Base-by-base conservation (phyloP, 1,140 invertebrate genomes). In the Aleiodes sp. region DNA sequence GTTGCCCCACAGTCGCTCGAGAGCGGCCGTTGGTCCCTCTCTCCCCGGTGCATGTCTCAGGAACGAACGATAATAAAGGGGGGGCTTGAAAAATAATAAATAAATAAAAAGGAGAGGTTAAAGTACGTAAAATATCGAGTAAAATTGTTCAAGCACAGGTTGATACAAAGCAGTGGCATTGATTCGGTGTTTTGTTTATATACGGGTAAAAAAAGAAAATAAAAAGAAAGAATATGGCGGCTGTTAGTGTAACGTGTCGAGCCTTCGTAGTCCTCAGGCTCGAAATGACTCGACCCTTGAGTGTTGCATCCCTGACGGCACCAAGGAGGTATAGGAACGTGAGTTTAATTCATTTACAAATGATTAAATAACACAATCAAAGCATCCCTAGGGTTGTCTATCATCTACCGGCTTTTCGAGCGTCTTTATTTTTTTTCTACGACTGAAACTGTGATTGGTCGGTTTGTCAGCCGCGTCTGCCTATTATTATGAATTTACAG, bases 271-370 rank as follows among this genome's bases (percentile, higher is more conserved):
- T 82, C 46, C 68, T 80, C n/a, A 76, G 78, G 60, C 77, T 78
- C 68, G 81, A 84, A 59, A 71, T 81, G 56, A 76, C 72, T 66
- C 80, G 81, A 70, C 75, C 79, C 46, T 64, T 84, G 56, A 75
- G 76, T 70, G 74, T 78, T 56, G 75, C 76, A 65, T 77, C 78
- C 66, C 68, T 81, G 56, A 67, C 76, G 16, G 69, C 77, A 14
- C 75, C 76, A 24, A 82, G 76, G 24, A 79, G 71, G 39, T 81
- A 77, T 59, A 71, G 71, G 24, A 78, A 84, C 59, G 82, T 84
- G 70, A 81, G 80, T 81, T 12, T 33, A 29, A 65, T 41, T 59
- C 24, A 31, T 59, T n/a, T 59, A 19, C 57, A 57, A 59, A 39
- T 29, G 16, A 35, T 46, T 24, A 6, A 62, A 46, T 21, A 43